Conservation (phyloP, 2,888 invertebrate genomes). For the Sinhomidia bicolor region DNA sequence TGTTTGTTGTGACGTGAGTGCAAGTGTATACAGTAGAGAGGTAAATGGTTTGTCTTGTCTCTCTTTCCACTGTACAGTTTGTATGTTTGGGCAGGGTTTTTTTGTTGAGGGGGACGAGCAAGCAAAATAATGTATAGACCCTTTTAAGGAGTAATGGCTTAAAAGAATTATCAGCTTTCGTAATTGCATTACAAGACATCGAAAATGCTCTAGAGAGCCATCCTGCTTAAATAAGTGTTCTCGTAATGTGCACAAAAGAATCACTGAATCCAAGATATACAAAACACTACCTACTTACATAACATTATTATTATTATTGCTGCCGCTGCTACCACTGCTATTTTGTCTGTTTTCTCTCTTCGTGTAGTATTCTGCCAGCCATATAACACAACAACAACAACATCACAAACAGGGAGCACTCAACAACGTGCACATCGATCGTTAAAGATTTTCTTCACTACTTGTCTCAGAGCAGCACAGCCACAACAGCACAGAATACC, state of each 20-base stretch:
- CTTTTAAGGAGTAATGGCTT: slow-evolving; percentile 41
- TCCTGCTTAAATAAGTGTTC: slow-evolving; percentile 40
- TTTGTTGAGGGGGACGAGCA: neutral
- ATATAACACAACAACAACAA: neutral
- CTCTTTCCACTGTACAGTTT: neutral
- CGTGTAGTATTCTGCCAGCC: neutral
- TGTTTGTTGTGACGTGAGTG: neutral
- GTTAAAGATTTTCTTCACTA: slow-evolving; percentile 18
- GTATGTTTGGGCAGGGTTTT: neutral
- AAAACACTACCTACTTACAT: neutral
- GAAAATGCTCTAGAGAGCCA: slow-evolving; percentile 44
- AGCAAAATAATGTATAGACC: neutral
- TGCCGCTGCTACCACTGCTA: no score
- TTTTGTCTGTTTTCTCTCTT: neutral
- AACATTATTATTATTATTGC: slow-evolving; percentile 11
- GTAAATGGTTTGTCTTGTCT: neutral
- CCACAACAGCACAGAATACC: neutral
- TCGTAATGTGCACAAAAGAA: slow-evolving; percentile 43
- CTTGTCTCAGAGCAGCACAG: neutral
- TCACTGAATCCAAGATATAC: slow-evolving; percentile 30
- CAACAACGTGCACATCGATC: neutral
- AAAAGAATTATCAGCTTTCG: slow-evolving; percentile 36
- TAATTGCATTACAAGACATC: slow-evolving; percentile 45
- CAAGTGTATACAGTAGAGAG: neutral
- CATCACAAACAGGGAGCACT: neutral